phyloP scores from a whole-genome alignment of 2,113 vertebrate species.

The Podarcis raffonei region DNA sequence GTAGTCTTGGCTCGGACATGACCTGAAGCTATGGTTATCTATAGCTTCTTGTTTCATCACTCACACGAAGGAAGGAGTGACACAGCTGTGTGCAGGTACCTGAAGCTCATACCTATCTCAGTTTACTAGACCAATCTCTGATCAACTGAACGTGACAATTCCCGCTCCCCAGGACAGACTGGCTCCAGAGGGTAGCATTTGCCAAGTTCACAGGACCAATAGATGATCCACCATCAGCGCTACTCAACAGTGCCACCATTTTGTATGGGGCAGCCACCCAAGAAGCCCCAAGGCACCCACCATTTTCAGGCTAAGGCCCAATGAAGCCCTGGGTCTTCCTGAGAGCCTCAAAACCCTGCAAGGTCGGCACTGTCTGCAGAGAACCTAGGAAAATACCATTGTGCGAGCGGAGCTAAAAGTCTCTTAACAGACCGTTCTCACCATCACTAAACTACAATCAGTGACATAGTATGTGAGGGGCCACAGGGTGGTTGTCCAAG shows the following conservation, averaged over 20 bases:
- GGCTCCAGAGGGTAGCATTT: not conserved
- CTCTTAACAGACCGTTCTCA: not conserved
- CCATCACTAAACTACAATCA: not conserved
- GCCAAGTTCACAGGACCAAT: not conserved
- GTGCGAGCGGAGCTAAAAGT: no score
- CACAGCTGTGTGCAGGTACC: not conserved
- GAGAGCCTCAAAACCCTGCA: not conserved
- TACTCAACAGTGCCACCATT: not conserved
- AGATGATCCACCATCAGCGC: not conserved
- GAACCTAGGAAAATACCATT: not conserved
- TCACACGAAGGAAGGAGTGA: not conserved
- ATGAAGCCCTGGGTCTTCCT: not conserved
- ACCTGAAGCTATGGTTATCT: not conserved
- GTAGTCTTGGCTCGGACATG: not conserved
- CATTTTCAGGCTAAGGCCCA: not conserved
- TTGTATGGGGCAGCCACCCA: not conserved
- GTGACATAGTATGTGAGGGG: no score
- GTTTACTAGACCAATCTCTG: not conserved
- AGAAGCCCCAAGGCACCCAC: not conserved
- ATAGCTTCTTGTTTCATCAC: not conserved
- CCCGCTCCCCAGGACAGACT: not conserved
- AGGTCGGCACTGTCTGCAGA: not conserved
- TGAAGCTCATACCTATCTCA: not conserved
- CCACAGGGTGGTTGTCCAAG: no score
- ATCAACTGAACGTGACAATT: not conserved